Evolutionary conservation across 2,113 vertebrate species (phyloP).

Genomic region (Raja brachyura): DNA sequence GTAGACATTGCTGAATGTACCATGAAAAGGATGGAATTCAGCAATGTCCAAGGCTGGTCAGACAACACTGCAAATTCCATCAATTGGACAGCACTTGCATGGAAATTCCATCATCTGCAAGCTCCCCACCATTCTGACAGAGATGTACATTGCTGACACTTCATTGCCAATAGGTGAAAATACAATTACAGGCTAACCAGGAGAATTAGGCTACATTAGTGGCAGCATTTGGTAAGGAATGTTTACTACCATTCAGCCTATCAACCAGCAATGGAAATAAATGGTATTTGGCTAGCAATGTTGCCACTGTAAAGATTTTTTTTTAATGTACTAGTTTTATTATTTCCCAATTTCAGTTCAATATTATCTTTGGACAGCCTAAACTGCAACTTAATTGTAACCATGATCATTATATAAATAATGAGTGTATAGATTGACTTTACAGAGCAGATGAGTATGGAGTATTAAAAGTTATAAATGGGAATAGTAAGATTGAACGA

Average conservation of each 20-base stretch:
- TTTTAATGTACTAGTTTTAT: neutral
- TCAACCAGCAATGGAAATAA: neutral
- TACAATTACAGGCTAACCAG: too few relatives aligned
- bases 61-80: too few relatives aligned
- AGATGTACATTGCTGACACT: neutral
- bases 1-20: too few relatives aligned
- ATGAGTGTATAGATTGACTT: neutral
- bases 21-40: too few relatives aligned
- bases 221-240: neutral
- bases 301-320: neutral
- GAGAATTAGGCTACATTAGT: too few relatives aligned
- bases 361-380: neutral
- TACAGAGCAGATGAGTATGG: neutral
- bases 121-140: neutral
- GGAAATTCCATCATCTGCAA: neutral
- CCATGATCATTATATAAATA: too few relatives aligned
- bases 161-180: neutral
- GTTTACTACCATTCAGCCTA: neutral
- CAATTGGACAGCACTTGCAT: too few relatives aligned
- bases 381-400: neutral
- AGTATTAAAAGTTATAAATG: neutral
- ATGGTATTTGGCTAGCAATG: neutral
- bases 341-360: neutral
- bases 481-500: too few relatives aligned
- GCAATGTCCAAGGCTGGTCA: too few relatives aligned